Evolutionary conservation across 2,888 invertebrate genomes (phyloP), one percentile per base, ranked within the genome.

Genomic region (Cantharis nigra): DNA sequence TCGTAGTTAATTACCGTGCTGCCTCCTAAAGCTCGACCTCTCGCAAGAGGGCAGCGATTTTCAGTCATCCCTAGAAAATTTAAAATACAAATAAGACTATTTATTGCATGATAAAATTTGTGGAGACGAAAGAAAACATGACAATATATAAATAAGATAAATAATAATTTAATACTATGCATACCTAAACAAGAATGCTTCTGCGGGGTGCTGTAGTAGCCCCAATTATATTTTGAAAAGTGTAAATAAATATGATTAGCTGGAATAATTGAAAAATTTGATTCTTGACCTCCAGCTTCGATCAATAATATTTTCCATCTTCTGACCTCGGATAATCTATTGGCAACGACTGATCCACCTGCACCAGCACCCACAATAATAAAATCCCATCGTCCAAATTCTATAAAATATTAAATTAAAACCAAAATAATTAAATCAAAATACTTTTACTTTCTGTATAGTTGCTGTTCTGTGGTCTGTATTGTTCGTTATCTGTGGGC

Each of bases 331-430:
- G 92, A 91, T 9, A 94, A 89, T 69, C 93, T 87, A 18, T 92
- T 91, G 0, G 93, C 93, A 2, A 93, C 91, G 75, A 92, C 92
- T 0, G 93, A 91, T 0, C 93, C 93, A 0, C 91, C 92, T 0
- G 92, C 92, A 0, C 93, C 93, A 0, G 92, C 93, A 0, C 93
- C 93, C 49, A 93, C 90, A 72, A 93, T 92, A 80, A 93, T 91
- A 88, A 93, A 93, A 87, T 93, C 93, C 85, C 93, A 93, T 82
- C 4, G 63, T 0, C 78, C 75, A 16, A 30, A 65, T 69, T 69
- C 78, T 78, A 33, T 16, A 63, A 71, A 20, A 20, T 16, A 20
- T 23, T 4, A 23, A 0, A 5, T 5, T 5, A 23, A 23, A 4
- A 23, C 5, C 1, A 23, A 23, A 5, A 23, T 23, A 7, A 4